Evolutionary conservation across 2,113 vertebrate species (phyloP).

Genomic region (Poecile atricapillus): DNA sequence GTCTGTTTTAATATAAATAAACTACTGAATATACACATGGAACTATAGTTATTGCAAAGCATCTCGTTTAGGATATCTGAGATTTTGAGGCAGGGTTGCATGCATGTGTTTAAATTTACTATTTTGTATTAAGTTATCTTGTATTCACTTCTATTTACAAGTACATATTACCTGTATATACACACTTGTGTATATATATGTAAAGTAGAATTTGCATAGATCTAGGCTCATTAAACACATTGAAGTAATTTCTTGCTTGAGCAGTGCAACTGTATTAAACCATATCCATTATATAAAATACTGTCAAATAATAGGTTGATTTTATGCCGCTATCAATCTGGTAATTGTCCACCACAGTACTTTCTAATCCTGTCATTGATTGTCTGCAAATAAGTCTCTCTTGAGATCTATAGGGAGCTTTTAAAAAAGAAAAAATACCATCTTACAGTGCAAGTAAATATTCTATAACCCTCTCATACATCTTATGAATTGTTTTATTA

Average conservation of each 20-base stretch:
- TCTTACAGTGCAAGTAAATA: neutral
- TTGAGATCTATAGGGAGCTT: neutral
- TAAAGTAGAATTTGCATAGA: neutral
- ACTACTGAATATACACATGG: neutral
- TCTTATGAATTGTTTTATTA: neutral
- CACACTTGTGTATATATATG: neutral
- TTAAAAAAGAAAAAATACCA: neutral
- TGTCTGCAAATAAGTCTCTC: neutral
- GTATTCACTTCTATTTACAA: neutral
- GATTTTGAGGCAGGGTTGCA: neutral
- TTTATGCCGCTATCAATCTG: neutral
- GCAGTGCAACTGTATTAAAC: neutral
- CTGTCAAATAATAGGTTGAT: neutral
- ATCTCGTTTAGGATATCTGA: neutral
- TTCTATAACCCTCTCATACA: neutral
- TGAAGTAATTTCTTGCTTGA: neutral
- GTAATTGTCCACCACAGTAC: neutral
- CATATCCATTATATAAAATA: neutral
- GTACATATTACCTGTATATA: fast-evolving
- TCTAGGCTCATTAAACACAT: neutral
- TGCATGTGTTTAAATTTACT: neutral
- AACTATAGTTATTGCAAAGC: neutral
- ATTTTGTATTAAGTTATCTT: neutral
- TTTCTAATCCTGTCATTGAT: neutral
- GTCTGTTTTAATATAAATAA: neutral